phyloP scores from a whole-genome alignment of 2,113 vertebrate genomes.

The Pteronura brasiliensis region DNA sequence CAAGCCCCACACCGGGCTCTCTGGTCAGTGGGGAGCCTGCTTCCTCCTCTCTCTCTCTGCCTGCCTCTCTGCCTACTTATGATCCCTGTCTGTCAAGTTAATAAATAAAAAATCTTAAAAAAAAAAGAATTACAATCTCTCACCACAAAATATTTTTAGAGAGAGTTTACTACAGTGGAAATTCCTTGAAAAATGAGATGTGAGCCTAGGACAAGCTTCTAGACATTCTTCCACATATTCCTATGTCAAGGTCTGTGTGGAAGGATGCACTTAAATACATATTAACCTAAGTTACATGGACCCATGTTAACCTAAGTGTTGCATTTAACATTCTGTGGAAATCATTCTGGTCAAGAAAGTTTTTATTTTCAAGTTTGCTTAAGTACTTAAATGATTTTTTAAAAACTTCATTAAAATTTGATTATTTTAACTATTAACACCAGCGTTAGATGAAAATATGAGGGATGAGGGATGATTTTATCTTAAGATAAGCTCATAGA shows the following conservation, averaged over 20 bases:
- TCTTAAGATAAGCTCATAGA: neutral
- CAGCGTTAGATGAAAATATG: neutral
- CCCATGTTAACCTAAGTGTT: neutral
- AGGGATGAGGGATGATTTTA: neutral
- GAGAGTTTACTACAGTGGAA: neutral
- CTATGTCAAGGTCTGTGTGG: neutral
- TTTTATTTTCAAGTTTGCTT: neutral
- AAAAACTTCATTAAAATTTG: neutral
- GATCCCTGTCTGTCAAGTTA: too few relatives aligned
- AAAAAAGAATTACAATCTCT: neutral
- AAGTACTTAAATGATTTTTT: neutral
- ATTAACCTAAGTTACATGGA: neutral
- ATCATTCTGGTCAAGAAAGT: neutral
- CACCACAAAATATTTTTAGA: neutral
- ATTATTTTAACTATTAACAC: neutral
- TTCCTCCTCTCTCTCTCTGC: too few relatives aligned
- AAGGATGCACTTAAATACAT: conserved; percentile 9
- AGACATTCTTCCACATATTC: neutral
- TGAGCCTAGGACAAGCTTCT: neutral
- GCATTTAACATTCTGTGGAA: conserved; percentile 5
- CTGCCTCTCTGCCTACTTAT: too few relatives aligned
- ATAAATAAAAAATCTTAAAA: too few relatives aligned
- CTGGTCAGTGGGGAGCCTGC: too few relatives aligned
- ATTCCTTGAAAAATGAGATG: neutral
- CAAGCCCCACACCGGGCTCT: too few relatives aligned